Conservation (phyloP, 2,113 vertebrate species). For the Drymodes brunneopygia region DNA sequence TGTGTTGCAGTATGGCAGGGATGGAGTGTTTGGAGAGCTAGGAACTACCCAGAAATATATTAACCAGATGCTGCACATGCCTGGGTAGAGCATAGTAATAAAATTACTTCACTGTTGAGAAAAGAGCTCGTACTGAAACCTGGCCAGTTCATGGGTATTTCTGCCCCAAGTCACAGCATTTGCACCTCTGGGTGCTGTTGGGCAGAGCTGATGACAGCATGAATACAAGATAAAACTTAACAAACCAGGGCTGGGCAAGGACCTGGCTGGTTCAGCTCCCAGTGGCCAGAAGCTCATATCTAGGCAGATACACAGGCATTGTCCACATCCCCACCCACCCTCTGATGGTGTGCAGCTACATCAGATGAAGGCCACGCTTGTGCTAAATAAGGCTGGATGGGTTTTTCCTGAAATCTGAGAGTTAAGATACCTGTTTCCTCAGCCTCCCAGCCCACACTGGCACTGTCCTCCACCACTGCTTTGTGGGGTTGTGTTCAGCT, state of each 20-base stretch:
- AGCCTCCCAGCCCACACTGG: rapidly evolving
- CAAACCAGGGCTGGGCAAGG: neutral
- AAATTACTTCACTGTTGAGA: conserved; percentile 42
- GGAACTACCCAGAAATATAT: conserved; percentile 45
- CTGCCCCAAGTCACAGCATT: neutral
- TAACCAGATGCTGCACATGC: conserved; percentile 56
- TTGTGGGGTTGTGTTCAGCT: neutral
- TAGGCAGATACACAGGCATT: neutral
- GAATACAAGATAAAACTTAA: neutral
- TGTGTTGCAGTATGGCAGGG: neutral
- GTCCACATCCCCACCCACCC: neutral
- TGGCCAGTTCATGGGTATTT: neutral
- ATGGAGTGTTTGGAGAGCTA: conserved; percentile 6
- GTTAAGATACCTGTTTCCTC: neutral
- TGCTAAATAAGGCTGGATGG: neutral
- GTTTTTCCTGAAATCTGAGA: neutral
- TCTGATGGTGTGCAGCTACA: neutral
- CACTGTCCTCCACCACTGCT: neutral
- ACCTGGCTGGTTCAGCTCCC: neutral
- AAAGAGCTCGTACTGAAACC: neutral
- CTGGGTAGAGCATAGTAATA: conserved; percentile 10
- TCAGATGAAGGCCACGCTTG: neutral
- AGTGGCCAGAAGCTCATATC: neutral
- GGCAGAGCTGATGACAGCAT: neutral
- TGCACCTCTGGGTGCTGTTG: neutral